Base-by-base conservation (phyloP, 2,888 invertebrate genomes). In the Acronicta alni region DNA sequence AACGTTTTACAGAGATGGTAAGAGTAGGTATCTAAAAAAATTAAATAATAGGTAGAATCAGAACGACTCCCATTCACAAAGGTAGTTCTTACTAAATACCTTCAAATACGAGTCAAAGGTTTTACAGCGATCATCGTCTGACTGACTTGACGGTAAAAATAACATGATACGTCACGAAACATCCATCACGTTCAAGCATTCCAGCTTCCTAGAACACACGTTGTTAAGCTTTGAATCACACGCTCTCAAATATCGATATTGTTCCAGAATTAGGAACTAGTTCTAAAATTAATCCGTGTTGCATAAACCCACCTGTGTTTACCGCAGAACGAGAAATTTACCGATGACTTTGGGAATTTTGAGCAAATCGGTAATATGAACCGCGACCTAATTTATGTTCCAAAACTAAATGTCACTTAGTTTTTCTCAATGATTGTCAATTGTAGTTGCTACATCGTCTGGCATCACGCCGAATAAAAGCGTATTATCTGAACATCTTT, bases 261-360 rank as follows among this genome's bases (percentile, higher is more conserved):
- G 74, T 67, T 76, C 74, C 60, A 71, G 57, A 74, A 71, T 77
- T 77, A 75, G 69, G 44, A 52, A 8, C 38, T 17, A 18, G 46
- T 42, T 65, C 74, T 70, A 75, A 67, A 77, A 59, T 70, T 62
- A 63, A 52, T 47, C 4, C 20, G 48, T 45, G 39, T 46, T 46
- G 54, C 41, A 57, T 56, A 49, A 43, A 57, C 55, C 59, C 64
- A 75, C 70, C 74, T 75, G 62, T 52, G 53, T 61, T 56, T 30
- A 18, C 18, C 46, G 54, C 26, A 49, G 10, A 63, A 59, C 74
- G 7, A 65, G 57, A 72, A 76, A 49, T 60, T 55, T 46, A 43
- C 32, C 53, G 60, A 64, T 63, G 63, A 62, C 32, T 56, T 46
- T 35, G n/a, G n/a, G n/a, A n/a, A n/a, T 35, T 35, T 35, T 35